Evolutionary conservation across 2,888 invertebrate genomes (phyloP).

Genomic region (Leptarthrus brevirostris): DNA sequence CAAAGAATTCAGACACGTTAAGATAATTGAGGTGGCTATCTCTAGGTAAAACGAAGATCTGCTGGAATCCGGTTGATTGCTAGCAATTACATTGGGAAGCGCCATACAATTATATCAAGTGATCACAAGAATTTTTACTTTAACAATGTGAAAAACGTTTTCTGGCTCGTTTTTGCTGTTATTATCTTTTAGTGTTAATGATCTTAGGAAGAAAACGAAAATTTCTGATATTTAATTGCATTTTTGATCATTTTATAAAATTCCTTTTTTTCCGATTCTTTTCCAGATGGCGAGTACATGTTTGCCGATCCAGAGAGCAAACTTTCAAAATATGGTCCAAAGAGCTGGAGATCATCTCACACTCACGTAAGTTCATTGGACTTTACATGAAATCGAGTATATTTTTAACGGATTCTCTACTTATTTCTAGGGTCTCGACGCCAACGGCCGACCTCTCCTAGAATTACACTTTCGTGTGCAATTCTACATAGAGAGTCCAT

Average conservation of each 20-base stretch:
- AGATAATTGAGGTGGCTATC: conserved; percentile 31
- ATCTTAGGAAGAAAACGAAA: neutral
- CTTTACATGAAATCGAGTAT: neutral
- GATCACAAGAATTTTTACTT: conserved; percentile 40
- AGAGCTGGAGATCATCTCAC: conserved; percentile 94
- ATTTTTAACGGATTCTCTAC: neutral
- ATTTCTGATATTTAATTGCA: neutral
- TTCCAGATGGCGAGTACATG: conserved; percentile 94
- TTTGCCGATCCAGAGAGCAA: conserved; percentile 96
- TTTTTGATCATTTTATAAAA: neutral
- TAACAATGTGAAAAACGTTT: conserved; percentile 34
- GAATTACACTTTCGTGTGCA: conserved; percentile 92
- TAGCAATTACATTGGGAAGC: conserved; percentile 49
- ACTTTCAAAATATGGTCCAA: conserved; percentile 95
- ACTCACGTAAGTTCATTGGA: conserved; percentile 75
- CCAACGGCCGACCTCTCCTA: conserved; percentile 88
- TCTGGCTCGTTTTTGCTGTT: neutral
- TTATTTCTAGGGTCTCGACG: conserved; percentile 81
- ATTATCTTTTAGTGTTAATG: conserved; percentile 17
- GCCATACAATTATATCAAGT: conserved; percentile 50
- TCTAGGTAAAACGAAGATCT: conserved; percentile 25
- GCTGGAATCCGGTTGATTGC: conserved; percentile 50
- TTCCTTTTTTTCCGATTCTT: conserved; percentile 48
- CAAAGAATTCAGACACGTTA: conserved; percentile 34
- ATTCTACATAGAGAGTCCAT: conserved; percentile 92